Percentiles rank a stretch among this genome's conserved stretches.
phyloP scores from a whole-genome alignment of 2,888 invertebrate species.

The Alviniconcha strummeri region DNA sequence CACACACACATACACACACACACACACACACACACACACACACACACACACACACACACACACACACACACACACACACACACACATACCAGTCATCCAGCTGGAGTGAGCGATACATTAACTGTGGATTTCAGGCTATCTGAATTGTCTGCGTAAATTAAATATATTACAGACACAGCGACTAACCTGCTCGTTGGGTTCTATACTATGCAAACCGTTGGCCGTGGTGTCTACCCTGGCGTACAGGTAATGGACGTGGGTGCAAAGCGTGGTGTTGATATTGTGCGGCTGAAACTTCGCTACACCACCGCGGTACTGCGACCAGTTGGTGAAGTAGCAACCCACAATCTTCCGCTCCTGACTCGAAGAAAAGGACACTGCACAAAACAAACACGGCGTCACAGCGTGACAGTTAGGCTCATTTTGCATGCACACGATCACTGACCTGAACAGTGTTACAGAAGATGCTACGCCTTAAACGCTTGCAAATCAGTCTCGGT shows the following conservation, averaged over 20 bases:
- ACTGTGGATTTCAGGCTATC: too few relatives aligned
- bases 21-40: background rate
- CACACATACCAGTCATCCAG: background rate
- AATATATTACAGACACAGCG: too few relatives aligned
- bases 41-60: background rate
- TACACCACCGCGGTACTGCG: background rate
- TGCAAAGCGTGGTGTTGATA: background rate
- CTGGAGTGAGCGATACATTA: too few relatives aligned
- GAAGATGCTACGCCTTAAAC: too few relatives aligned
- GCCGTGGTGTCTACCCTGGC: background rate
- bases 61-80: conserved; percentile 12
- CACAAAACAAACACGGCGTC: too few relatives aligned
- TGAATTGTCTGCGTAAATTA: too few relatives aligned
- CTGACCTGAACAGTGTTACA: too few relatives aligned
- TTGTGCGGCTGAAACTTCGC: background rate
- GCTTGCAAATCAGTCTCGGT: too few relatives aligned
- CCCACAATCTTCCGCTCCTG: background rate
- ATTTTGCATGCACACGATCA: too few relatives aligned
- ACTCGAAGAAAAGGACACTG: too few relatives aligned
- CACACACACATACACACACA: background rate
- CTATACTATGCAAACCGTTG: background rate
- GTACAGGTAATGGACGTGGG: background rate
- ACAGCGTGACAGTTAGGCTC: too few relatives aligned
- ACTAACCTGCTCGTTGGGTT: too few relatives aligned
- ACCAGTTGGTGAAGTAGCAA: conserved; percentile 5